phyloP scores from a whole-genome alignment of 2,797 vertebrate species.

The Rhyacichthys aspro region DNA sequence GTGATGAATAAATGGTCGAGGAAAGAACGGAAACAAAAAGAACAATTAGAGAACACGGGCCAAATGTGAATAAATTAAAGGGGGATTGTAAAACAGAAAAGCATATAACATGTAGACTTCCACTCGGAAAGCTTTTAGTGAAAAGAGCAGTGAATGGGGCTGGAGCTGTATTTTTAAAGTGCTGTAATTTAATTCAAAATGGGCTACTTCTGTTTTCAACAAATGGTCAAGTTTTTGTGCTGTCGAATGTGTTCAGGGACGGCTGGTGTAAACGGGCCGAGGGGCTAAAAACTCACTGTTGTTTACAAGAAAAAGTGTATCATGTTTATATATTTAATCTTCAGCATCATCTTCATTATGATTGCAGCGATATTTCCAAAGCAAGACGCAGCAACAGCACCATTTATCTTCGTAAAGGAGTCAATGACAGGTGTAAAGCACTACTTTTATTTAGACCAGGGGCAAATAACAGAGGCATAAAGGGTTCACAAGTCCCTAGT shows the following conservation, averaged over 20 bases:
- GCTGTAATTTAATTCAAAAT: constrained; percentile 18
- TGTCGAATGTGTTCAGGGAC: constrained; percentile 2
- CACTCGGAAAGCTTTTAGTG: constrained; percentile 33
- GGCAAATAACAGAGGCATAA: no score
- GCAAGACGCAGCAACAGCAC: no score
- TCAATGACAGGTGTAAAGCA: no score
- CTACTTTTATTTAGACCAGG: no score
- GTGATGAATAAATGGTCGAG: constrained; percentile 51
- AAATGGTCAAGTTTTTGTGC: constrained; percentile 10
- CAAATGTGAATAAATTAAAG: constrained; percentile 57
- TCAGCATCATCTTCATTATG: no score
- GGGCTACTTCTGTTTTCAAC: constrained; percentile 3
- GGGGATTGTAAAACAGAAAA: constrained; percentile 31
- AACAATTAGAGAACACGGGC: constrained; percentile 51
- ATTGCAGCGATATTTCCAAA: no score
- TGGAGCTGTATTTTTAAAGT: constrained; percentile 13
- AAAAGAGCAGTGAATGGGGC: constrained; percentile 22
- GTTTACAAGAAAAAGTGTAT: no score
- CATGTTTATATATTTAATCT: no score
- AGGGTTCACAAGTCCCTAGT: no score
- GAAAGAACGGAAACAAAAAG: constrained; percentile 51
- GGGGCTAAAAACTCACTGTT: no score
- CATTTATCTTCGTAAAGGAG: no score
- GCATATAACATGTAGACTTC: constrained; percentile 34
- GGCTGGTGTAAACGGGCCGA: not conserved